Conservation (phyloP, 2,113 vertebrate species). For the Phocoena sinus region DNA sequence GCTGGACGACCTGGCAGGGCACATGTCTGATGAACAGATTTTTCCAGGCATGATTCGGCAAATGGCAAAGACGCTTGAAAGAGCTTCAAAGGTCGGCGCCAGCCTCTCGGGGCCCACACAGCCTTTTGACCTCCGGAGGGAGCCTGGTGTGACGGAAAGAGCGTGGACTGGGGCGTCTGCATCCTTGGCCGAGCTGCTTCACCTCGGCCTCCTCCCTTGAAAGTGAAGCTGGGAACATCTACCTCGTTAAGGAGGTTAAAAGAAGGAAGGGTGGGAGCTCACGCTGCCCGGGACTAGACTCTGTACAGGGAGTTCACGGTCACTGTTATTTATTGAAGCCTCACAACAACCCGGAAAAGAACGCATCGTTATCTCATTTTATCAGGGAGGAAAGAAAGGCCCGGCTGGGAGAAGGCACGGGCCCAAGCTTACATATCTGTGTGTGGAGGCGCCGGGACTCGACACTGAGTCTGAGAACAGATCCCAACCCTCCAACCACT, state of each 20-base stretch:
- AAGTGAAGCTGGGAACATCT: neutral
- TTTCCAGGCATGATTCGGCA: conserved; percentile 38
- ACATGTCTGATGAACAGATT: conserved; percentile 17
- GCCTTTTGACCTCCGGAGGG: neutral
- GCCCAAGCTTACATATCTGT: conserved; percentile 48
- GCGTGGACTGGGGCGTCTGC: accelerated
- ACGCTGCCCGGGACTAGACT: accelerated
- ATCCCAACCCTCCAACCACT: neutral
- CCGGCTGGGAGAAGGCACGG: neutral
- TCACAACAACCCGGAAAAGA: neutral
- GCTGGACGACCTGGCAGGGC: conserved; percentile 26
- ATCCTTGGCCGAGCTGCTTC: neutral
- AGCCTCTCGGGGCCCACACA: neutral
- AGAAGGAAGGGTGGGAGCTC: neutral
- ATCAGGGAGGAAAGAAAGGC: conserved; percentile 24
- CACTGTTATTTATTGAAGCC: neutral
- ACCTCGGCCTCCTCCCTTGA: neutral
- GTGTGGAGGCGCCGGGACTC: neutral
- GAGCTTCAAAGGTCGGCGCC: neutral
- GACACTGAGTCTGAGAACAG: neutral
- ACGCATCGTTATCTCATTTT: neutral
- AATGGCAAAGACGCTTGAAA: neutral
- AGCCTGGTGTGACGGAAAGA: neutral
- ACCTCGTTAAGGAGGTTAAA: neutral
- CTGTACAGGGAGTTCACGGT: neutral